A percentile compares a stretch with the other conserved stretches of the same genome.
Conservation (phyloP, 2,113 vertebrate species). For the Panthera tigris region DNA sequence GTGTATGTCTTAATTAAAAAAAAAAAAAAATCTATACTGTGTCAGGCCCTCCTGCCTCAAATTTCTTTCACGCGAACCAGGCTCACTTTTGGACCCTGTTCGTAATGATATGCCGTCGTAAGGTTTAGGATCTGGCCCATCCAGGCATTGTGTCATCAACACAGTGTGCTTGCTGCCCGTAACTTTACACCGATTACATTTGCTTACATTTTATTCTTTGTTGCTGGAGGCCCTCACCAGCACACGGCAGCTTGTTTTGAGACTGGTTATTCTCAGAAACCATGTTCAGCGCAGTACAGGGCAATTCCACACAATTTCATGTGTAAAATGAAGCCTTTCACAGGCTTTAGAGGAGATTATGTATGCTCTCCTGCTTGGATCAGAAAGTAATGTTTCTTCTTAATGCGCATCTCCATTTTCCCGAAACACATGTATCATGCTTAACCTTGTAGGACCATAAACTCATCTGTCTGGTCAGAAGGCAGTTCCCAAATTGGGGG, state of each 20-base stretch:
- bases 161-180: not conserved
- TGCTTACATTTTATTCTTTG: conserved; percentile 52
- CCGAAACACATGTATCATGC: conserved; percentile 30
- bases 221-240: not conserved
- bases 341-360: conserved; percentile 64
- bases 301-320: conserved; percentile 63
- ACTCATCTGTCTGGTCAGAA: conserved; percentile 60
- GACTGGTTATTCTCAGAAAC: conserved; percentile 1
- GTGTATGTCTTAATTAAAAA: not conserved
- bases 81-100: not conserved
- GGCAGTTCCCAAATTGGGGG: not conserved
- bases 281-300: conserved; percentile 5
- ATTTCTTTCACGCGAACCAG: not conserved
- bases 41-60: not conserved
- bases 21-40: not conserved
- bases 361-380: conserved; percentile 17
- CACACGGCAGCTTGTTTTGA: not conserved
- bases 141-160: not conserved
- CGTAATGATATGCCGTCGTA: not conserved
- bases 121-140: not conserved
- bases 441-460: conserved; percentile 62
- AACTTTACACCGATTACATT: not conserved
- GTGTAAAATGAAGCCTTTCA: conserved; percentile 58
- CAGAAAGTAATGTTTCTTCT: conserved; percentile 63
- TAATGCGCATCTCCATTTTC: conserved; percentile 51